These are phyloP conservation scores for Sebastes iracundus DNA, from an alignment of 2,797 vertebrate genomes.

Conservation along the genomic window DNA sequence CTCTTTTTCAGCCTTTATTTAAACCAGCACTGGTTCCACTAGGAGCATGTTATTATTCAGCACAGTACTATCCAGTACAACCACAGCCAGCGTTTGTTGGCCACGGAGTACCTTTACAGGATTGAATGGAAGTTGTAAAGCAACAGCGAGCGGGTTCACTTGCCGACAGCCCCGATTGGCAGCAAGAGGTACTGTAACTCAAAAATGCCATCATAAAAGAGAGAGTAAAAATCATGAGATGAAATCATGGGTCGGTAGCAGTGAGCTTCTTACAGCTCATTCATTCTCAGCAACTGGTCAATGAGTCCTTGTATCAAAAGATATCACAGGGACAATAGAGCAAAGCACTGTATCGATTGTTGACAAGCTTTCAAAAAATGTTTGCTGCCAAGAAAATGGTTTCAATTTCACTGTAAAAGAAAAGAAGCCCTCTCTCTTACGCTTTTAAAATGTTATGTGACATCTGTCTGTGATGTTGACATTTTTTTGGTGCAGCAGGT, in stretches of 20 bases:
- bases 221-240: not conserved
- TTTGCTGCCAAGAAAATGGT: not conserved
- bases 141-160: not conserved
- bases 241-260: not conserved
- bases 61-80: not conserved
- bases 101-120: not conserved
- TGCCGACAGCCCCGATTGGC: not conserved
- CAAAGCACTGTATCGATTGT: not conserved
- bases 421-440: not conserved
- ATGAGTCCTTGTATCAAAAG: not conserved
- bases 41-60: not conserved
- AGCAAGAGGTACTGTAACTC: not conserved
- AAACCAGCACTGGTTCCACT: not conserved
- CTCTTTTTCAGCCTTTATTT: not conserved
- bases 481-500: not conserved
- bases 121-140: not conserved
- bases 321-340: not conserved
- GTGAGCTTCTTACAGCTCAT: not conserved
- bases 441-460: not conserved
- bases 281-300: not conserved
- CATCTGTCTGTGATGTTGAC: not conserved
- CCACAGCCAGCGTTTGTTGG: not conserved
- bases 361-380: not conserved
- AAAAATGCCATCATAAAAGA: not conserved
- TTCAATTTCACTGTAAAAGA: not conserved